Evolutionary conservation across 2,888 invertebrate species (phyloP), one percentile per base, ranked within the genome.

Genomic region (Xanthorhoe designata): DNA sequence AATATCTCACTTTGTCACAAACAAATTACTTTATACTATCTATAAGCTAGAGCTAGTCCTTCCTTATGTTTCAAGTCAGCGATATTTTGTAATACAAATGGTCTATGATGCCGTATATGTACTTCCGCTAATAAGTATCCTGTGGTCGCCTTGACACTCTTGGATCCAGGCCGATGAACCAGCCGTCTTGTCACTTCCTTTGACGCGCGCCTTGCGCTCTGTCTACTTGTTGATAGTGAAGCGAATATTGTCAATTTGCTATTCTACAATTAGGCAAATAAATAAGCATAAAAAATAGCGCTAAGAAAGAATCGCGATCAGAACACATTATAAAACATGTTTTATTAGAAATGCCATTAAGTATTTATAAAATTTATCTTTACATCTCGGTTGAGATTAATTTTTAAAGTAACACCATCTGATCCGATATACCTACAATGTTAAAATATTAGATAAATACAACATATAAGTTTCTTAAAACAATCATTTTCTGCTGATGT

Each of bases 161-260:
- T 84, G 80, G 78, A 82, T 83, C 78, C 86, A 84, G 89, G 89
- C 83, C 89, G 86, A 88, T 88, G 90, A 90, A 88, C 91, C 81
- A 85, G 82, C 74, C 78, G 83, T 78, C 78, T 61, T 68, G 86
- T 84, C 85, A 89, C 83, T 87, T 91, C 90, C 90, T 88, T 85
- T 83, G 80, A 75, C 81, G 81, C 51, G 60, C 32, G 50, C 80
- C 69, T 55, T 35, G 49, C 49, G 61, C 52, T n/a, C n/a, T 18
- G 18, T 17, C 59, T 61, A 61, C 62, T 55, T 57, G 52, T 69
- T 64, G 69, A 68, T 66, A 66, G 52, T 60, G 64, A 57, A 61
- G 57, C 61, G 35, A 68, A 66, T 61, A 66, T 49, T 61, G 52
- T 58, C 42, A 17, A 42, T 42, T 10, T 13, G 38, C 38, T 42